A percentile compares a stretch with the other conserved stretches of the same genome.
Conservation (phyloP, 2,797 vertebrate species). For the Sus cebifrons region DNA sequence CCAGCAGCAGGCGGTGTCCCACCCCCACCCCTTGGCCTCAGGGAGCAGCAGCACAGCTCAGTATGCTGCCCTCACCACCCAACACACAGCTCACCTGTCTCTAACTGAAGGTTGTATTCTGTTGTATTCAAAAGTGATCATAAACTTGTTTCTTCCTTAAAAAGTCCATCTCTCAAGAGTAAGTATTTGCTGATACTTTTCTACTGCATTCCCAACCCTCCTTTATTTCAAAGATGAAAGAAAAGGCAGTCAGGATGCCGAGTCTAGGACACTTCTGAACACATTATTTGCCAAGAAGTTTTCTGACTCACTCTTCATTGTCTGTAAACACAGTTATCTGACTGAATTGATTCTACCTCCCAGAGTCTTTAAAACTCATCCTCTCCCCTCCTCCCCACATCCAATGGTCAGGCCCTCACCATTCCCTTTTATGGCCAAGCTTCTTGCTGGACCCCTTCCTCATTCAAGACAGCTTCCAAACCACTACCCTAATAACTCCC, state of each 20-base stretch:
- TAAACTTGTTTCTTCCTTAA: slow-evolving; percentile 54
- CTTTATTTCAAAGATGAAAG: slow-evolving; percentile 75
- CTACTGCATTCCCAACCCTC: slow-evolving; percentile 58
- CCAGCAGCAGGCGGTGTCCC: slow-evolving; percentile 78
- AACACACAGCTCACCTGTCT: slow-evolving; percentile 59
- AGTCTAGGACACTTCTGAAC: slow-evolving; percentile 12
- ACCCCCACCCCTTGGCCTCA: slow-evolving; percentile 73
- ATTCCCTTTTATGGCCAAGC: slow-evolving; percentile 16
- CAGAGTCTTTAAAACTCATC: neutral
- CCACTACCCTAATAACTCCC: neutral
- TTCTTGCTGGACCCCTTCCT: slow-evolving; percentile 17
- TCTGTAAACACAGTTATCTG: neutral
- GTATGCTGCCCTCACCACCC: slow-evolving; percentile 57
- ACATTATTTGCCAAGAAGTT: neutral
- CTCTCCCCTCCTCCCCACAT: neutral
- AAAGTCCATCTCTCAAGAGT: slow-evolving; percentile 51
- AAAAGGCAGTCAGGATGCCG: neutral
- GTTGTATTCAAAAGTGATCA: slow-evolving; percentile 54
- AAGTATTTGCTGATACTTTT: neutral
- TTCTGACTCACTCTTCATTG: slow-evolving; percentile 43
- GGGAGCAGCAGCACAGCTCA: neutral
- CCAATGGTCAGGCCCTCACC: neutral
- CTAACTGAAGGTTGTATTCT: slow-evolving; percentile 66
- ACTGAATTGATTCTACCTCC: slow-evolving; percentile 25
- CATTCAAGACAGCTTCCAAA: neutral